Conservation (phyloP, 2,113 vertebrate genomes). For the Oplegnathus fasciatus region DNA sequence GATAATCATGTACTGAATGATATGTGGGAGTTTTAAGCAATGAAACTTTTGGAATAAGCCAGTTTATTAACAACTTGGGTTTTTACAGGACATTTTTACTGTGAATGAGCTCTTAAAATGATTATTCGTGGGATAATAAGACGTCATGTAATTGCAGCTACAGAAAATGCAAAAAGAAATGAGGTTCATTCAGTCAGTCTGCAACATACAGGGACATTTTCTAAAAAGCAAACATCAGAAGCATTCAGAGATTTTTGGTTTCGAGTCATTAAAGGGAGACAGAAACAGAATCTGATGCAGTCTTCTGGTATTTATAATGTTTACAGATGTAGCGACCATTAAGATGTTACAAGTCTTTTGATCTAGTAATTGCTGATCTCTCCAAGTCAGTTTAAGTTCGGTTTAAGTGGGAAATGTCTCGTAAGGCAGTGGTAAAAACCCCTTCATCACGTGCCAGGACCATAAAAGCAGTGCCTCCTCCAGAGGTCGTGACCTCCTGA, state of each 20-base stretch:
- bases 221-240: neutral
- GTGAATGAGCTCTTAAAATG: neutral
- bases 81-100: neutral
- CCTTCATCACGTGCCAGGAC: neutral
- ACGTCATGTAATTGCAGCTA: neutral
- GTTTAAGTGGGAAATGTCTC: neutral
- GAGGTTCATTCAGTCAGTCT: no score
- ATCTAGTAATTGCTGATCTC: neutral
- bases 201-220: neutral
- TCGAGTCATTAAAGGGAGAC: neutral
- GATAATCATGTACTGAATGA: neutral
- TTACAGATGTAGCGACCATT: neutral
- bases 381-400: neutral
- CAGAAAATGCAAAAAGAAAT: no score
- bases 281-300: neutral
- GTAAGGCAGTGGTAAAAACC: neutral
- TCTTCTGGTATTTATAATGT: neutral
- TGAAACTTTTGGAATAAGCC: neutral
- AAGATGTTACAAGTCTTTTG: neutral
- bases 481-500: slow-evolving; percentile 39
- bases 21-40: neutral
- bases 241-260: neutral
- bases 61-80: neutral
- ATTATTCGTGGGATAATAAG: neutral
- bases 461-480: slow-evolving; percentile 1